A percentile compares a stretch with the other conserved stretches of the same genome.
These are phyloP conservation scores for Thecocarcelia acutangulata DNA, from an alignment of 2,888 invertebrate species.

Conservation along the genomic window DNA sequence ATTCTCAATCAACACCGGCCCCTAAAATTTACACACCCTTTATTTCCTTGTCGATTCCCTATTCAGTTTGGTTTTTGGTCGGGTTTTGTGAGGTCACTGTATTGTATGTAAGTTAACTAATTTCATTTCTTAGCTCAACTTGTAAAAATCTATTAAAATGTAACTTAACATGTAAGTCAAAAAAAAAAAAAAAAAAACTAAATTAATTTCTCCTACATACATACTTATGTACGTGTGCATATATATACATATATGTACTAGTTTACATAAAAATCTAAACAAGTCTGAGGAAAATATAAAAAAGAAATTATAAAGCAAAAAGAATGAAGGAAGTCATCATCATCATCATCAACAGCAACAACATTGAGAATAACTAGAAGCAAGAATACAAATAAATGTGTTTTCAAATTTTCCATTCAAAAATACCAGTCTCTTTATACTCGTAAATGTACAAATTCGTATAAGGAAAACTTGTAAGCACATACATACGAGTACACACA, in stretches of 20 bases:
- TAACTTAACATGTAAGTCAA: neutral
- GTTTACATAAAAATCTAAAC: constrained; percentile 1
- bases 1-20: too few species aligned
- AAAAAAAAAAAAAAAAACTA: neutral
- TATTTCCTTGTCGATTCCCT: too few species aligned
- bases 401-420: constrained; percentile 41
- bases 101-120: too few species aligned
- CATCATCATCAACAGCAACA: constrained; percentile 53
- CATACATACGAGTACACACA: neutral
- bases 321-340: constrained; percentile 68
- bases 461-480: neutral
- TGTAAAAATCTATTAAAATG: neutral
- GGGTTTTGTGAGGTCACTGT: too few species aligned
- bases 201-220: neutral
- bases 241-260: too few species aligned
- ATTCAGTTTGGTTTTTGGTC: too few species aligned
- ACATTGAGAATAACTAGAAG: constrained; percentile 52
- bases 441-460: neutral
- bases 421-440: constrained; percentile 44
- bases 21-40: too few species aligned
- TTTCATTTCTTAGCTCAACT: too few species aligned
- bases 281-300: constrained; percentile 4
- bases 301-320: constrained; percentile 37
- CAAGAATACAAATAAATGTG: constrained; percentile 58
- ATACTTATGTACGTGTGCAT: too few species aligned